Evolutionary conservation across 1,140 invertebrate genomes (phyloP).

Genomic region (Sycophaga agraensis): DNA sequence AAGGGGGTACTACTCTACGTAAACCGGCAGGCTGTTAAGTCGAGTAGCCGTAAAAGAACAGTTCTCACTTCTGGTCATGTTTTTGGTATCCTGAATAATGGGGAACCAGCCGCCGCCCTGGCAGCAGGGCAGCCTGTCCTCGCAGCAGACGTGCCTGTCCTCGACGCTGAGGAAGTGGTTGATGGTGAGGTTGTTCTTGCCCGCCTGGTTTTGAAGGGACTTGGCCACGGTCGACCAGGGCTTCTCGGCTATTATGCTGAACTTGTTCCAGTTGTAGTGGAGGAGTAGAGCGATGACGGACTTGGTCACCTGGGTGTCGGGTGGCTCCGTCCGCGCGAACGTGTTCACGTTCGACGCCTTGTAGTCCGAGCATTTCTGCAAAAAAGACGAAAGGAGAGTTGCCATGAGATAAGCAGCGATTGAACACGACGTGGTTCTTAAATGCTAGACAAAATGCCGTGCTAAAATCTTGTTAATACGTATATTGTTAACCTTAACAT

Average conservation of each 20-base stretch:
- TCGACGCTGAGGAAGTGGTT: constrained; percentile 71
- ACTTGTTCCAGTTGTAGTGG: constrained; percentile 92
- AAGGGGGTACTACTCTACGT: too few relatives aligned
- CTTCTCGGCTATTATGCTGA: constrained; percentile 88
- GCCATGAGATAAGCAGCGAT: too few relatives aligned
- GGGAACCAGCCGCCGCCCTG: constrained; percentile 77
- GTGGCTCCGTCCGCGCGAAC: constrained; percentile 92
- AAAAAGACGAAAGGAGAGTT: too few relatives aligned
- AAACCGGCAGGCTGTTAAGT: too few relatives aligned
- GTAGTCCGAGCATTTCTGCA: constrained; percentile 90
- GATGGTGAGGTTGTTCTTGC: constrained; percentile 75
- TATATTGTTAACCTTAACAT: too few relatives aligned
- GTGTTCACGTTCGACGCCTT: constrained; percentile 84
- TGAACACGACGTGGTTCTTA: too few relatives aligned
- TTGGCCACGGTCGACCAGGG: constrained; percentile 76
- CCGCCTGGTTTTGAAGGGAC: constrained; percentile 72
- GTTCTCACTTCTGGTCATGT: constrained; percentile 82
- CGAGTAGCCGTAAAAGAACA: too few relatives aligned
- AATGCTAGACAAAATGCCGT: too few relatives aligned
- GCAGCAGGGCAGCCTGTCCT: constrained; percentile 71
- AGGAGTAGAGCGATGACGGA: constrained; percentile 86
- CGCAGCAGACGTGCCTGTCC: constrained; percentile 75
- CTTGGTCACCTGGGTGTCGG: constrained; percentile 91
- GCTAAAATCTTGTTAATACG: too few relatives aligned
- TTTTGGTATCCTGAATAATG: constrained; percentile 85